Evolutionary conservation across 2,113 vertebrate genomes (phyloP), one percentile per base, ranked within the genome.

Genomic region (Bombycilla garrulus): DNA sequence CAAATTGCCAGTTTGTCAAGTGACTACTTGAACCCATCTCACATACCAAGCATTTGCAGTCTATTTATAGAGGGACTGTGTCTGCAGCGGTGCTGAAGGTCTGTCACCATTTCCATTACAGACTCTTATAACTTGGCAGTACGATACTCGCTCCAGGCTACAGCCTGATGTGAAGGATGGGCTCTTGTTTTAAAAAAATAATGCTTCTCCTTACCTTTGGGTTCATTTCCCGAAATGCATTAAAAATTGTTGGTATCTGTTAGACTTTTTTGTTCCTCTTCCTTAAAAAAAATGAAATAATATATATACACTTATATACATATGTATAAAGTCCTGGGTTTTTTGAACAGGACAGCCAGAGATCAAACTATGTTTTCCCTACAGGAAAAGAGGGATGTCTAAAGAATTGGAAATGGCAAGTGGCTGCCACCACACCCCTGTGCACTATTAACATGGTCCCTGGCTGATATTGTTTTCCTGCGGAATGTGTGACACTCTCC

Each of bases 41-140:
- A 81, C 84, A 81, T 84, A 77, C 86, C 78, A 93, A 38, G 65
- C 81, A 93, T 94, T 92, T 91, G 57, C 56, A 88, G 47, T 54
- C 76, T 97, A 88, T 96, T 96, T 96, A 95, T 95, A 97, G 86
- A 77, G 56, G 0, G 19, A 33, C 78, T 84, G 51, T 40, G 62
- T 50, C 66, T 74, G 73, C 1, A 0, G 71, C 60, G 81, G 56
- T 83, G 72, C 81, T 96, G 78, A 91, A 93, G 81, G 73, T 61
- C 82, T 96, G 94, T 94, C 89, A 94, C 47, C 73, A 26, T 96
- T 94, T 87, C 36, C 91, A 81, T 95, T 96, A 62, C 45, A 90
- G 73, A 54, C 61, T 94, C 54, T 57, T 84, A 10, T 48, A 93
- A 81, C 79, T 90, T 95, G 78, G 92, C 89, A 74, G 84, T 67